Evolutionary conservation across 2,888 invertebrate species (phyloP), one percentile per base, ranked within the genome.

Genomic region (Amiota minor): DNA sequence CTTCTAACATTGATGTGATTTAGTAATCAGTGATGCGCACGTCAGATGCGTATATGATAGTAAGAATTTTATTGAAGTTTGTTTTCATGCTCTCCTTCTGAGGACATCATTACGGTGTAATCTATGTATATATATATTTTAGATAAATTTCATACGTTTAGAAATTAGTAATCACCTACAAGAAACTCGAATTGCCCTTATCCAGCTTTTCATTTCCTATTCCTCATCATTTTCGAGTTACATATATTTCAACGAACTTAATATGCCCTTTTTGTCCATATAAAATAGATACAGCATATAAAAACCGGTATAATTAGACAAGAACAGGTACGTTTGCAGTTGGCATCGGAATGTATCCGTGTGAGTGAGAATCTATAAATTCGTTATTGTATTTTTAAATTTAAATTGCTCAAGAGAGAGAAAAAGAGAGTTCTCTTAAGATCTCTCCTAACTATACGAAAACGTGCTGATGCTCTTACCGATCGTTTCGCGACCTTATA

Each of bases 251-350:
- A 35, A 35, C 35, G 6, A 35, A 35, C 6, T 35, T 35, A 35
- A 35, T 35, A 35, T 6, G 35, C 35, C 35, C 2, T 35, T 35
- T 35, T 4, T 35, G 6, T 35, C 6, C 35, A 35, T 35, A 35
- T 35, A 35, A 8, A 56, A 35, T 35, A 35, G 35, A 56, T 16
- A 18, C 16, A 16, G 11, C 8, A n/a, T 18, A 10, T 16, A 18
- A 56, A 56, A 56, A 56, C 56, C 56, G 56, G 56, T 56, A 56
- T 20, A 56, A 56, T 56, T 56, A 56, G 18, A 18, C 18, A 18
- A n/a, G 16, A 56, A 56, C 56, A 56, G 56, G 56, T 56, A 56
- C 9, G 12, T 18, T 4, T 18, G 56, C 10, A 18, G 9, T n/a
- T 56, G 10, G 55, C 18, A 16, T n/a, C 18, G 3, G 59, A 20